Base-by-base conservation (phyloP, 2,797 vertebrate species). In the Labroides dimidiatus region DNA sequence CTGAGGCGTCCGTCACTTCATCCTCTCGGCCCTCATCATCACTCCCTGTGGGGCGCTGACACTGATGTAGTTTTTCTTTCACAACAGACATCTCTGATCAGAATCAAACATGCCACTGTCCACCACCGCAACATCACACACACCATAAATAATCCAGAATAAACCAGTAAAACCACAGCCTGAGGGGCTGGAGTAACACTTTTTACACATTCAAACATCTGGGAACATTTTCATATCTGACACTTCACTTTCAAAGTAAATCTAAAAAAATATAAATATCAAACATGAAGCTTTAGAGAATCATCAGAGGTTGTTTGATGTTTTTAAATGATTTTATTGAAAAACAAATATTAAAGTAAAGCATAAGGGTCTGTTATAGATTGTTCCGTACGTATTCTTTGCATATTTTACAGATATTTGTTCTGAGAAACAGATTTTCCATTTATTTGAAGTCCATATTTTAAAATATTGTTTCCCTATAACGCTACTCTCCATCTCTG, bases 71-170 rank as follows among this genome's bases (percentile, higher is more conserved):
- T 58, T 73, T 3, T 19, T 14, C 39, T 49, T 14, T n/a, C 5
- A 61, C 24, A 50, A 17, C 66, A 51, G 66, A 81, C 80, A 76
- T 49, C 24, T 74, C 27, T 0, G 11, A 78, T 82, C 64, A 84
- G 19, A 0, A 77, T 75, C 82, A 78, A 44, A 33, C 5, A 33
- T 7, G 30, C 4, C 30, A 33, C 30, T 7, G 30, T 33, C 30
- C 4, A 9, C 24, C 49, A 14, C 13, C 37, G 19, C 43, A 44
- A 16, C 17, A 1, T 19, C 43, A 44, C 43, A 45, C 44, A 45
- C 43, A 45, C 43, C n/a, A 33, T 4, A 33, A 33, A 33, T 33
- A 33, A 33, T 4, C 30, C 30, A 33, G 30, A 33, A 33, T 33
- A 33, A 33, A 33, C 30, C 30, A 33, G 30, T 33, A 33, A 33